Percentiles rank a stretch among this genome's conserved stretches.
Evolutionary conservation across 2,888 invertebrate species (phyloP).

Genomic region (Notocelia uddmanniana): DNA sequence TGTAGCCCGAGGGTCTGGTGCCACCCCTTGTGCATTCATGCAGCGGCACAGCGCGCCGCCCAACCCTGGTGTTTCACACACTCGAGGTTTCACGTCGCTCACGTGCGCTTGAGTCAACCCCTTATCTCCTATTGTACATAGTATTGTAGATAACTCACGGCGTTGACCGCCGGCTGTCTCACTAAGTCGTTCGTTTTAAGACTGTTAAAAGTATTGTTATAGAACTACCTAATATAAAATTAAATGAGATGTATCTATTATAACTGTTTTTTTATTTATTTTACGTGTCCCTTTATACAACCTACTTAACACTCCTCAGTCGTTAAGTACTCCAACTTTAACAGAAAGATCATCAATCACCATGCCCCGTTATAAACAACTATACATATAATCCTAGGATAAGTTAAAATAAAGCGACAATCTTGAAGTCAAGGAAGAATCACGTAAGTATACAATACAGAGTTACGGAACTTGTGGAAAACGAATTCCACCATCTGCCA

Average conservation of each 20-base stretch:
- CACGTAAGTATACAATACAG: too few species aligned
- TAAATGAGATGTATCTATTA: slow-evolving; percentile 67
- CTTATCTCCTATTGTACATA: slow-evolving; percentile 64
- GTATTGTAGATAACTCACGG: slow-evolving; percentile 74
- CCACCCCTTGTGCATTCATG: slow-evolving; percentile 59
- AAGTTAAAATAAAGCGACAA: too few species aligned
- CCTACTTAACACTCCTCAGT: too few species aligned
- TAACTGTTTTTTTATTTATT: slow-evolving; percentile 51
- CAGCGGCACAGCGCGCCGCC: slow-evolving; percentile 74
- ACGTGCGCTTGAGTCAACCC: slow-evolving; percentile 69
- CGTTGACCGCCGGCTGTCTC: slow-evolving; percentile 75
- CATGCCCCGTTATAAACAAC: background rate
- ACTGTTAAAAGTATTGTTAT: slow-evolving; percentile 86
- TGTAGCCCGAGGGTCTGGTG: slow-evolving; percentile 77
- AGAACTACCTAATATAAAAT: slow-evolving; percentile 82
- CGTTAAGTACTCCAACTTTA: too few species aligned
- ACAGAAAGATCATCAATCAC: too few species aligned
- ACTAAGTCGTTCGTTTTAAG: slow-evolving; percentile 84
- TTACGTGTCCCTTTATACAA: too few species aligned
- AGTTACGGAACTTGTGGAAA: background rate
- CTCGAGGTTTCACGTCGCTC: slow-evolving; percentile 75
- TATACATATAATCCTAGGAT: too few species aligned
- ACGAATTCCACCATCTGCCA: background rate
- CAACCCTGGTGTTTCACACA: slow-evolving; percentile 65
- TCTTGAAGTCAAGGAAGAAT: too few species aligned